Percentiles rank a stretch among this genome's conserved stretches.
These are phyloP conservation scores for Elanus axillaris DNA, from an alignment of 2,113 vertebrate genomes.

Conservation along the genomic window DNA sequence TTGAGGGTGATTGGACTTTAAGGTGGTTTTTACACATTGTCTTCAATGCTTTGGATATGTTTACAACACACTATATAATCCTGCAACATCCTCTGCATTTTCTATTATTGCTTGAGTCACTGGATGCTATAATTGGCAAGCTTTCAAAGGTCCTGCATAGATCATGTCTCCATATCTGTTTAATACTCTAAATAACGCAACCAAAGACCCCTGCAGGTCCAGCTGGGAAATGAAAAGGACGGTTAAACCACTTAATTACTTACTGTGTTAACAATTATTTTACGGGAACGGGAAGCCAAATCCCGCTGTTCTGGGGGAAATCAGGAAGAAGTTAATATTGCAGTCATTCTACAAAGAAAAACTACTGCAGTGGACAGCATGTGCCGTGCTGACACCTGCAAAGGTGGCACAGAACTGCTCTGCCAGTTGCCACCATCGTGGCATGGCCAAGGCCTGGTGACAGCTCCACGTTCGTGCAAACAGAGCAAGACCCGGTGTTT, in stretches of 20 bases:
- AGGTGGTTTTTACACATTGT: background rate
- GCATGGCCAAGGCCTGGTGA: background rate
- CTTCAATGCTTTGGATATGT: background rate
- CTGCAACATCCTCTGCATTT: background rate
- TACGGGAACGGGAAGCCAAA: background rate
- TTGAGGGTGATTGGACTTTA: background rate
- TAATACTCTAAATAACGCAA: constrained; percentile 10
- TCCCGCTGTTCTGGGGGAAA: background rate
- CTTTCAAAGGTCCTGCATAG: background rate
- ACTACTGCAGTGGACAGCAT: background rate
- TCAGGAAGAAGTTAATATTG: background rate
- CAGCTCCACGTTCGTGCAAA: background rate
- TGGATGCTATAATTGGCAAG: background rate
- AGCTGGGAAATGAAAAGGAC: constrained; percentile 2
- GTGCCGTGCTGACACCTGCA: background rate
- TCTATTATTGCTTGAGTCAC: background rate
- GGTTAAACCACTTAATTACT: constrained; percentile 21
- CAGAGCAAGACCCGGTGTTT: background rate
- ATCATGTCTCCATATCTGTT: constrained; percentile 19
- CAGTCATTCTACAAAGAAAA: background rate
- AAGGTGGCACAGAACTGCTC: background rate
- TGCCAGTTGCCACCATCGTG: background rate
- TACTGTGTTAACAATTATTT: background rate
- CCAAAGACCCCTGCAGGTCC: background rate
- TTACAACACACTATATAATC: background rate